These are phyloP conservation scores for Branchinecta lynchi DNA, from an alignment of 1,140 invertebrate genomes.

Conservation along the genomic window DNA sequence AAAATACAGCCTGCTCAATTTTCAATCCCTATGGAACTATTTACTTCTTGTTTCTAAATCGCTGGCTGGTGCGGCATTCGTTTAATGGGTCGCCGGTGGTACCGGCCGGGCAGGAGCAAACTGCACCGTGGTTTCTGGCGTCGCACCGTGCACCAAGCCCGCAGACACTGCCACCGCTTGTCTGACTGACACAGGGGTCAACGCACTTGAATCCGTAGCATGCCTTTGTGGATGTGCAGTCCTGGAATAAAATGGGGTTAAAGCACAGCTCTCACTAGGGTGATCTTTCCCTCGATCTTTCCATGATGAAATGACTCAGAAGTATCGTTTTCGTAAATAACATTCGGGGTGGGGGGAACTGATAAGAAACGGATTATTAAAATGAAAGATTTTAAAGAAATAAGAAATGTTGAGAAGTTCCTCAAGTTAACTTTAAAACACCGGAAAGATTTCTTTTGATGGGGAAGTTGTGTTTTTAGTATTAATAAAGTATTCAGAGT, in stretches of 20 bases:
- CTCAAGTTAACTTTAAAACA: too few species aligned
- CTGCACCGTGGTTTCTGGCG: conserved; percentile 59
- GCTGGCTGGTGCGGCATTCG: conserved; percentile 34
- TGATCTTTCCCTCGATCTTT: too few species aligned
- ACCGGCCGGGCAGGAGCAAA: conserved; percentile 65
- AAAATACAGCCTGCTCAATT: not conserved
- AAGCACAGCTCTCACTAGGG: too few species aligned
- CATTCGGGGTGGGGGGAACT: too few species aligned
- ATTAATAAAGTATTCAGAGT: too few species aligned
- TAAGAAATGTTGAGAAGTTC: too few species aligned
- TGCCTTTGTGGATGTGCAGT: conserved; percentile 50
- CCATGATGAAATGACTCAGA: too few species aligned
- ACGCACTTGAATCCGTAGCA: conserved; percentile 53
- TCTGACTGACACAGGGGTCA: conserved; percentile 54
- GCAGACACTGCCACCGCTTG: conserved; percentile 37
- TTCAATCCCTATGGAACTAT: not conserved
- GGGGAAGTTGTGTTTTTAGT: too few species aligned
- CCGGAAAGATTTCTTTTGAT: too few species aligned
- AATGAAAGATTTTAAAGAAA: too few species aligned
- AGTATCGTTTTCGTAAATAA: too few species aligned
- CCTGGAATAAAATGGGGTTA: conserved; percentile 25
- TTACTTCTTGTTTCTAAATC: conserved; percentile 22
- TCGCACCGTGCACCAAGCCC: conserved; percentile 53
- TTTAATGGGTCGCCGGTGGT: conserved; percentile 61
- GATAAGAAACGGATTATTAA: too few species aligned